These are phyloP conservation scores for Acrocephalus kingi DNA, from an alignment of 2,113 vertebrate species.

Conservation along the genomic window DNA sequence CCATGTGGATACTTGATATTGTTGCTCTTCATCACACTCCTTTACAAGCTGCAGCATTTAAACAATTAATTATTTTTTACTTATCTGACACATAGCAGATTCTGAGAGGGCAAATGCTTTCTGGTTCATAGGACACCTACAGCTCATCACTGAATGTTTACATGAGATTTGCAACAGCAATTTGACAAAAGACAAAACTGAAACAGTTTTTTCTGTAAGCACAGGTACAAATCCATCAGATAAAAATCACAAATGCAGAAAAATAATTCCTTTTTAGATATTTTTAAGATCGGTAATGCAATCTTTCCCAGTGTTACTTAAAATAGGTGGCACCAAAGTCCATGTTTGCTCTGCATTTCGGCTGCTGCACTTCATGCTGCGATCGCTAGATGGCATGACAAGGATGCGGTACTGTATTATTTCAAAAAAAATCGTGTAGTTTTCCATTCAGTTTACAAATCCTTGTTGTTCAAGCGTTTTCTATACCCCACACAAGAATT, in stretches of 20 bases:
- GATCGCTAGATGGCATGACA: conserved; percentile 69
- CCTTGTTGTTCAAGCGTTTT: not conserved
- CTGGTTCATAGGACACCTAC: not conserved
- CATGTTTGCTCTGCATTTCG: not conserved
- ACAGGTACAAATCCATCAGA: not conserved
- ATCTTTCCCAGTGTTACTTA: not conserved
- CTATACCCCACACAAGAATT: not conserved
- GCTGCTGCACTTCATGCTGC: not conserved
- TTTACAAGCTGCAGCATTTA: not conserved
- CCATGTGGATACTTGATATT: not conserved
- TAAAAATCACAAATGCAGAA: not conserved
- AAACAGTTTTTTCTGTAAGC: not conserved
- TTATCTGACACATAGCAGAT: not conserved
- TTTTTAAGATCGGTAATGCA: not conserved
- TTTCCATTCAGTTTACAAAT: not conserved
- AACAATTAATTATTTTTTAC: not conserved
- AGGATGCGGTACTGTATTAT: not conserved
- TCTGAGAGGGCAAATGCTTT: not conserved
- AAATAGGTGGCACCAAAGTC: not conserved
- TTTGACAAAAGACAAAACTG: not conserved
- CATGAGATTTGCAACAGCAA: not conserved
- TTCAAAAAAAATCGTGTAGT: not conserved
- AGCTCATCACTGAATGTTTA: not conserved
- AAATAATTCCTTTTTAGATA: not conserved
- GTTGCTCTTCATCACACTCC: not conserved